Base-by-base conservation (phyloP, 2,888 invertebrate species). In the Apamea anceps region DNA sequence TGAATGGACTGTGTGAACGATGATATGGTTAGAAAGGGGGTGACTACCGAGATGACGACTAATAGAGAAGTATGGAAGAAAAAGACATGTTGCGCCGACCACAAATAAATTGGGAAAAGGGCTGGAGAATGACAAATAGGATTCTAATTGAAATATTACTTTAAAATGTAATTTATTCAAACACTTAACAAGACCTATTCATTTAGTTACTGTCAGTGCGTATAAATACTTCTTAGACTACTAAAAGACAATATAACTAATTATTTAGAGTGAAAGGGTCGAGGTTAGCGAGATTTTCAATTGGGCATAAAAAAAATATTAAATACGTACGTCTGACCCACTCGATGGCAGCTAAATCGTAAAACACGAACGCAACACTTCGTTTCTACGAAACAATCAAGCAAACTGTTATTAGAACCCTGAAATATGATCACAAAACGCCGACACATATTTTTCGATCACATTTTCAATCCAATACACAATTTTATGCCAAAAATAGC, bases 381-480 rank as follows among this genome's bases (percentile, higher is more conserved):
- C 37, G 65, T 82, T 78, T 82, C 82, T 72, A 18, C 8, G 72
- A 80, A 79, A 80, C 76, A 74, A 80, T 77, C 45, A 67, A 68
- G 78, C 60, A 76, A 82, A 77, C 66, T 77, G 68, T 77, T 77
- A 68, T 77, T 74, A 51, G 79, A 75, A 84, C 60, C 70, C 57
- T 57, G 88, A 81, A 87, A 90, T 85, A 65, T 65, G 89, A 88
- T 77, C 82, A 25, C 25, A 66, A 60, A 70, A 66, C 67, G 70
- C 75, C 67, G 75, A 77, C 60, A 62, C 82, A 75, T 84, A 67
- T 54, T 84, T 80, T 32, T 2, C n/a, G 32, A 42, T 76, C 42
- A 74, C 73, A 74, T 81, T 62, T 77, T 76, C 51, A 54, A 15
- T 57, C n/a, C 15, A 67, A 68, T 42, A 77, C 28, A 68, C 42